Conservation (phyloP, 2,888 invertebrate genomes). For the Leptarthrus brevirostris region DNA sequence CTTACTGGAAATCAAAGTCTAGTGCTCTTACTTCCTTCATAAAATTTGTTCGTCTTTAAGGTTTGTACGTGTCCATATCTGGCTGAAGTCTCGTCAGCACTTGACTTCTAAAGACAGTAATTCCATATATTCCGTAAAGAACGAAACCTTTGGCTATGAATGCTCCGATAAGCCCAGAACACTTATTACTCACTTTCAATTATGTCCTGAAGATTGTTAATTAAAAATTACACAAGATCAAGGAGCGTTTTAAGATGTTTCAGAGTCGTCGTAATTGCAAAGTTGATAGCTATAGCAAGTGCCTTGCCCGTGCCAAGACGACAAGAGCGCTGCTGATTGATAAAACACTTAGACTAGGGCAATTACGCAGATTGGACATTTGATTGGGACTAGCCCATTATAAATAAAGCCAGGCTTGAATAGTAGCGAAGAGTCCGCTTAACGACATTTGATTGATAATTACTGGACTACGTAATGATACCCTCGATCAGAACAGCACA, state of each 20-base stretch:
- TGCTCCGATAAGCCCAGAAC: not conserved
- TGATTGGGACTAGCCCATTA: slow-evolving; percentile 20
- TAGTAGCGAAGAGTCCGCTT: not conserved
- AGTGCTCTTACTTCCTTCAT: not conserved
- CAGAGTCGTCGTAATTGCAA: slow-evolving; percentile 2
- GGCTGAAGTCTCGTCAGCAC: not conserved
- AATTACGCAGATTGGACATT: slow-evolving; percentile 46
- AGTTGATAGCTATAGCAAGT: not conserved
- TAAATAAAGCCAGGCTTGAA: not conserved
- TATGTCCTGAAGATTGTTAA: slow-evolving; percentile 44
- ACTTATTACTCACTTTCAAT: slow-evolving; percentile 36
- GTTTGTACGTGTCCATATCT: not conserved
- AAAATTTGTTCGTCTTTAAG: not conserved
- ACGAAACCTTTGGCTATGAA: too few relatives aligned
- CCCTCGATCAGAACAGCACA: not conserved
- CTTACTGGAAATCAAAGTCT: slow-evolving; percentile 1
- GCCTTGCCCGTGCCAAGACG: slow-evolving; percentile 7
- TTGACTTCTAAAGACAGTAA: slow-evolving; percentile 11
- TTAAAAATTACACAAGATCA: slow-evolving; percentile 46
- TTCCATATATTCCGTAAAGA: not conserved
- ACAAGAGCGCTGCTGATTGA: slow-evolving; percentile 29
- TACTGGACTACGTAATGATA: slow-evolving; percentile 8
- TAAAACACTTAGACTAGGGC: slow-evolving; percentile 23
- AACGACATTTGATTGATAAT: slow-evolving; percentile 42
- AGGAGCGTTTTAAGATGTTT: slow-evolving; percentile 23